Evolutionary conservation across 2,113 vertebrate genomes (phyloP).

Genomic region (Bambusicola thoracicus): DNA sequence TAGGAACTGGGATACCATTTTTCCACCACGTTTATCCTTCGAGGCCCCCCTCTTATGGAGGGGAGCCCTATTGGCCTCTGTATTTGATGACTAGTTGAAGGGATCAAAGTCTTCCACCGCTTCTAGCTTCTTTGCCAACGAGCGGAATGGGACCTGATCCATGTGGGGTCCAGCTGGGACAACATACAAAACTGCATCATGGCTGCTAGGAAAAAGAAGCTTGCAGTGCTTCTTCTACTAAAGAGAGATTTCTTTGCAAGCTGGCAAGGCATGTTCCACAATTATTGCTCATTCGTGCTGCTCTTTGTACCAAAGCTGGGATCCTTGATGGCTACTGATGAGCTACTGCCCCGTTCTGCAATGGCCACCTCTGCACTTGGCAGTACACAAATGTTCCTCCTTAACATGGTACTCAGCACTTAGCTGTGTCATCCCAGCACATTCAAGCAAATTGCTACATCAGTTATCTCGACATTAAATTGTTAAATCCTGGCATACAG

Average conservation of each 20-base stretch:
- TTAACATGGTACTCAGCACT: neutral
- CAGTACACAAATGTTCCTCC: neutral
- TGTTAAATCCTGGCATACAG: neutral
- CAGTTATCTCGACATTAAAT: neutral
- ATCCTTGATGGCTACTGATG: neutral
- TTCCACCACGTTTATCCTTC: neutral
- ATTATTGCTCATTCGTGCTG: neutral
- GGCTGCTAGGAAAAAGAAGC: neutral
- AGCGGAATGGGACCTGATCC: neutral
- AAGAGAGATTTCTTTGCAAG: neutral
- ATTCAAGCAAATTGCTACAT: neutral
- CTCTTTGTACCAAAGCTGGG: neutral
- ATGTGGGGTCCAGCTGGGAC: rapidly evolving
- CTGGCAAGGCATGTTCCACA: neutral
- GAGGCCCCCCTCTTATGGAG: neutral
- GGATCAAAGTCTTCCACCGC: neutral
- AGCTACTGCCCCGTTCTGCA: neutral
- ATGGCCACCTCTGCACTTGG: neutral
- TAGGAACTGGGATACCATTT: neutral
- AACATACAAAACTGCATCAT: neutral
- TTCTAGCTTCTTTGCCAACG: neutral
- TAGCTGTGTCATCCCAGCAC: neutral
- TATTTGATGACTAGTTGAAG: neutral
- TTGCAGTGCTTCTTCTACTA: neutral
- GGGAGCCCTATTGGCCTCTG: neutral